Base-by-base conservation (phyloP, 1,140 invertebrate genomes). In the Drosophila murphyi region DNA sequence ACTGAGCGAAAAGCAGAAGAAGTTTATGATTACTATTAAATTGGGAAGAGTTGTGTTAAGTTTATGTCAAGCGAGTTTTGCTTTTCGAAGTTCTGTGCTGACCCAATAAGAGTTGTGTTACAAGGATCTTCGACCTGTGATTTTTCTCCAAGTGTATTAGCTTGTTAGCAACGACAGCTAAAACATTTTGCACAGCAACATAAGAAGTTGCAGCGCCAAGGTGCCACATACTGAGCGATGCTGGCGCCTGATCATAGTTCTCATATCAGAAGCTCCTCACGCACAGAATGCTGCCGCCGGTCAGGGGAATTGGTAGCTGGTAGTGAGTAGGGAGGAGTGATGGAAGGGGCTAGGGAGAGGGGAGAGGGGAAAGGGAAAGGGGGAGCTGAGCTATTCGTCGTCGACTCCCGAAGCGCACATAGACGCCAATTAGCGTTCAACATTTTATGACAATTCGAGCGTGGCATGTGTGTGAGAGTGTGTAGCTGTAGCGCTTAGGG, bases 371-470 rank as follows among this genome's bases (percentile, higher is more conserved):
- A 50, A 48, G 61, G 54, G 48, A 50, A 48, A 57, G 54, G 48
- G 37, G 2, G 6, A 7, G 7, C 2, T 5, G 3, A 45, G 32
- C 45, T 3, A 32, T 69, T 34, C 37, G 65, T 54, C 35, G 47
- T 48, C 54, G 60, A 71, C 60, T 64, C 55, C 68, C 72, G 54
- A 72, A 32, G 67, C 68, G 56, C 69, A 65, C 65, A 80, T 69
- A 87, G 80, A 83, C 85, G 85, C 85, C 85, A 88, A 88, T 88
- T 88, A 88, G 85, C 86, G 85, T 88, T 89, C 77, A 88, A 81
- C 80, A 89, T 88, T 89, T 85, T 85, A 88, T 85, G 85, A 85
- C 85, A 89, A 89, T 89, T 88, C 86, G 68, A 88, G 82, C 82
- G 69, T 87, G 75, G 80, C 78, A 75, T 39, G 35, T 35, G 52